These are phyloP conservation scores for Falco concolor DNA, from an alignment of 2,797 vertebrate genomes.

Conservation along the genomic window DNA sequence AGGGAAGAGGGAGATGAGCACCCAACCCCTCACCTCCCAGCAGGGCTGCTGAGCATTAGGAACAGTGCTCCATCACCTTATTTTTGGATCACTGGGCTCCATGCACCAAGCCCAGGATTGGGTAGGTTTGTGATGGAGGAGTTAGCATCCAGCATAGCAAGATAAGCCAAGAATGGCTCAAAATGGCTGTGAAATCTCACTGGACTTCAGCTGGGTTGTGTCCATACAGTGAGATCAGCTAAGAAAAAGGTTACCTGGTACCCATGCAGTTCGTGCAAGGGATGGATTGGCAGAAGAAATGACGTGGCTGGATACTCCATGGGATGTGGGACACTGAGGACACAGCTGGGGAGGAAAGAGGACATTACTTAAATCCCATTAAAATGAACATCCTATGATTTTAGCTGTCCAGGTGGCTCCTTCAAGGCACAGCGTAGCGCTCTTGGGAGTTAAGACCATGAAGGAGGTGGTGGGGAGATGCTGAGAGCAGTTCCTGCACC, in stretches of 20 bases:
- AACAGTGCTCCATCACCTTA: background rate
- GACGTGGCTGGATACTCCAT: fast-evolving
- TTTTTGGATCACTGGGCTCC: background rate
- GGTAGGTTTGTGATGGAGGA: background rate
- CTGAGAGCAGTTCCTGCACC: background rate
- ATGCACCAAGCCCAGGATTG: background rate
- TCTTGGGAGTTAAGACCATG: fast-evolving
- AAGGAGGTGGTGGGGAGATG: background rate
- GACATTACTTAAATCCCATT: background rate
- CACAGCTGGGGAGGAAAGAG: background rate
- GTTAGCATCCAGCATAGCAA: background rate
- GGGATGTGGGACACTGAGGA: background rate
- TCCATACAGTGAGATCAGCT: background rate
- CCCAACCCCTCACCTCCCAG: background rate
- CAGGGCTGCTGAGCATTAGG: background rate
- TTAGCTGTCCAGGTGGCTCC: background rate
- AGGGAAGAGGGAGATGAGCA: background rate
- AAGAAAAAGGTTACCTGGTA: background rate
- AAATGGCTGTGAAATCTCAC: background rate
- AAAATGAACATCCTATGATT: background rate
- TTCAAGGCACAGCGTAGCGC: background rate
- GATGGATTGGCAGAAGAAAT: background rate
- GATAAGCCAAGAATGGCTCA: background rate
- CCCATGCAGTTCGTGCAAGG: background rate
- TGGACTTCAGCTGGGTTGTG: background rate